A percentile compares a stretch with the other conserved stretches of the same genome.
These are phyloP conservation scores for Bombus confusus DNA, from an alignment of 1,140 invertebrate genomes.

Conservation along the genomic window DNA sequence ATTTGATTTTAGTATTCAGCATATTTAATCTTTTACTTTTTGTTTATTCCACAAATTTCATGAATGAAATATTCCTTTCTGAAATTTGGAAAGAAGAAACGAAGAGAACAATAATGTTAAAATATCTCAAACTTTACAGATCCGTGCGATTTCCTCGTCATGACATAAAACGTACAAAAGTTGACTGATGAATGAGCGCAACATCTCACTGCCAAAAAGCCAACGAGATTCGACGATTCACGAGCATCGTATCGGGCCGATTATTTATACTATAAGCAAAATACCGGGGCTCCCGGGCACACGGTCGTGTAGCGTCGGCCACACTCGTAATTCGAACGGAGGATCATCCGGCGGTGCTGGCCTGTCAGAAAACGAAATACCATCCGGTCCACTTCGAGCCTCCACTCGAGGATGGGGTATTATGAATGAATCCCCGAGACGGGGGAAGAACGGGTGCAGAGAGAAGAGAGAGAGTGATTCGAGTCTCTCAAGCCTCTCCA, in stretches of 20 bases:
- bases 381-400: conserved; percentile 74
- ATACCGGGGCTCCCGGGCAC: conserved; percentile 50
- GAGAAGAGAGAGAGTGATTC: conserved; percentile 69
- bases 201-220: conserved; percentile 8
- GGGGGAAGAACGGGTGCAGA: conserved; percentile 49
- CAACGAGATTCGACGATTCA: conserved; percentile 23
- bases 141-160: background rate
- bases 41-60: too few species aligned
- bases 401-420: conserved; percentile 68
- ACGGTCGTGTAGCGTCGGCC: conserved; percentile 26
- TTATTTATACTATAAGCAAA: conserved; percentile 70
- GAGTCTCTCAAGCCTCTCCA: conserved; percentile 69
- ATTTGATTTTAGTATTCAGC: too few species aligned
- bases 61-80: too few species aligned
- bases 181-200: conserved; percentile 1
- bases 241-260: conserved; percentile 50
- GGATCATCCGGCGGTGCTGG: conserved; percentile 39
- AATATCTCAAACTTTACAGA: background rate
- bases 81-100: background rate
- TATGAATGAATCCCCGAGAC: conserved; percentile 66
- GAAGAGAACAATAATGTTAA: background rate
- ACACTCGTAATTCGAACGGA: conserved; percentile 63
- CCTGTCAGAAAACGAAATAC: conserved; percentile 77
- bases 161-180: background rate
- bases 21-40: too few species aligned